Base-by-base conservation (phyloP, 2,888 invertebrate species). In the Aspidiotus rigidus region DNA sequence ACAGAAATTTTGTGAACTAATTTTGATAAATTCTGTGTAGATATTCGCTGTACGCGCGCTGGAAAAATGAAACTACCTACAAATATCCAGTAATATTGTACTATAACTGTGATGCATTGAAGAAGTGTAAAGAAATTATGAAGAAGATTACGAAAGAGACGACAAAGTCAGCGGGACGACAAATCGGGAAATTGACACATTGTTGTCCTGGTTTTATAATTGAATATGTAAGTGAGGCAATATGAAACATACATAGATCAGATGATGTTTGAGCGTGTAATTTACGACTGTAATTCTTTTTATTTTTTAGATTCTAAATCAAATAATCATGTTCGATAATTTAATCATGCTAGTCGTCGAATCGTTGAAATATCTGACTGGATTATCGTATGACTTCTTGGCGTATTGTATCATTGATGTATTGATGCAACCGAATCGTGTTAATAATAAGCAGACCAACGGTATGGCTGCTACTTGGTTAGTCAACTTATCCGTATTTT, bases 61-160 rank as follows among this genome's bases (percentile, higher is more conserved):
- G 98, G 99, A 97, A 98, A 79, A 93, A 93, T 76, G 93, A 95
- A 70, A 86, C 89, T 0, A 87, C 87, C 73, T 83, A 85, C 71
- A 81, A 87, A 60, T 92, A 96, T 78, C 90, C 97, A 0, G 84
- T 88, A 55, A 79, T 99, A 66, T 84, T 95, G 76, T 83, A 89
- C 17, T 88, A 90, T 49, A 84, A 90, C 56, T 94, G 92, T 0
- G 90, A 92, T 76, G 88, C 91, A 0, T 84, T 93, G 73, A 94
- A 95, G 76, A 86, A 90, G 76, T 91, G 96, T 62, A 95, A 95
- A 77, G 93, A 93, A 73, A 89, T 97, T 53, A 94, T 99, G 93
- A 97, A 98, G 80, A 86, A 90, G 72, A 93, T 94, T 53, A 95
- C 95, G 75, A 99, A 99, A 77, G 99, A 99, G 78, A 99, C 96